Percentiles rank a stretch among this genome's conserved stretches.
phyloP scores from a whole-genome alignment of 2,113 vertebrate species.

The Amphiprion percula region DNA sequence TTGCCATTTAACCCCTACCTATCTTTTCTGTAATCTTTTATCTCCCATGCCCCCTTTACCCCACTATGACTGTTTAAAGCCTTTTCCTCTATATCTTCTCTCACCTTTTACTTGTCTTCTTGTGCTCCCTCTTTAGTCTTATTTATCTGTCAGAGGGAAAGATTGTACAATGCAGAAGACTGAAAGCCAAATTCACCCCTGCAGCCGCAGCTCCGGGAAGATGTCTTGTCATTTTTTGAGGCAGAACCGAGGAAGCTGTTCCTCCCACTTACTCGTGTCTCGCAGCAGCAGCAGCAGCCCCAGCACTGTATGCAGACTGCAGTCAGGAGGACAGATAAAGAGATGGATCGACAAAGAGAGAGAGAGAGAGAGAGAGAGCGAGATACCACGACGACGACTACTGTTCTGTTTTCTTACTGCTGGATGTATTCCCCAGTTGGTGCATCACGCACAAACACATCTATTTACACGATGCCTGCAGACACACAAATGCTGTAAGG shows the following conservation, averaged over 20 bases:
- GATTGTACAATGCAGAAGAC: slow-evolving; percentile 70
- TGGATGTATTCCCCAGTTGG: slow-evolving; percentile 74
- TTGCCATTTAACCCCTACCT: slow-evolving; percentile 54
- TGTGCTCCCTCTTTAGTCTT: slow-evolving; percentile 17
- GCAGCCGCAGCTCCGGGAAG: slow-evolving; percentile 66
- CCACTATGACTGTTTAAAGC: slow-evolving; percentile 26
- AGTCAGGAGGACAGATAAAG: slow-evolving; percentile 71
- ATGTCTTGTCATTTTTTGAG: slow-evolving; percentile 62
- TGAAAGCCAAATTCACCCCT: slow-evolving; percentile 57
- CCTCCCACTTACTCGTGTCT: slow-evolving; percentile 64
- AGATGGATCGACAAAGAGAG: slow-evolving; percentile 57
- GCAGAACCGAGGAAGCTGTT: slow-evolving; percentile 60
- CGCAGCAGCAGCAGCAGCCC: slow-evolving; percentile 61
- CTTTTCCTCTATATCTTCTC: slow-evolving; percentile 12
- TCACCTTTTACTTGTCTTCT: slow-evolving; percentile 14
- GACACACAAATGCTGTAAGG: slow-evolving; percentile 30
- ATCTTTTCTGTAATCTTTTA: slow-evolving; percentile 23
- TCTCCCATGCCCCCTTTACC: slow-evolving; percentile 30
- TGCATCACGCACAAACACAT: slow-evolving; percentile 67
- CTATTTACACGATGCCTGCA: slow-evolving; percentile 63
- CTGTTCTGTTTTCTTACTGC: slow-evolving; percentile 62
- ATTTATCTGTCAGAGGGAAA: slow-evolving; percentile 52
- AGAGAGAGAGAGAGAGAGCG: slow-evolving; percentile 24
- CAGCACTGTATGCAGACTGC: slow-evolving; percentile 75
- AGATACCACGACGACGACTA: not conserved